phyloP scores from a whole-genome alignment of 2,113 vertebrate genomes.

The Chloropsis cyanopogon region DNA sequence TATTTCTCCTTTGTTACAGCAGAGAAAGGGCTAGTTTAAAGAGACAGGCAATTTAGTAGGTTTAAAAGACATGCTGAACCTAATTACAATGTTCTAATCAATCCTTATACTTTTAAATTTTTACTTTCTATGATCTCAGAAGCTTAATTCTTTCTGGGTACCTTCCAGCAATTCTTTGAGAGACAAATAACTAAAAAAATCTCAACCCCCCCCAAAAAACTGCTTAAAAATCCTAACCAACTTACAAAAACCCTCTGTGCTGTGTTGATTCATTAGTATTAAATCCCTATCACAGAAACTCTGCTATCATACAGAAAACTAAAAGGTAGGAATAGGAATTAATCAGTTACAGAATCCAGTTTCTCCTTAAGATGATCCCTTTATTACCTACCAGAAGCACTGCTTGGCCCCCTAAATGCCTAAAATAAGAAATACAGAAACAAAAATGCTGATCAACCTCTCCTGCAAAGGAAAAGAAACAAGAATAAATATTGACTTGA shows the following conservation, averaged over 20 bases:
- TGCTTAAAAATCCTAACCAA: background rate
- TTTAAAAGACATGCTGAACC: background rate
- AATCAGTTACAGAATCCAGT: background rate
- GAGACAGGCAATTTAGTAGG: background rate
- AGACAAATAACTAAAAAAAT: accelerated
- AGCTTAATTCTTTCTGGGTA: background rate
- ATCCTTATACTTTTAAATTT: background rate
- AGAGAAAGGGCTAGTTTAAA: background rate
- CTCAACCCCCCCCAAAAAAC: too few species aligned
- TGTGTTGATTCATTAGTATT: background rate
- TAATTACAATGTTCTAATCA: background rate
- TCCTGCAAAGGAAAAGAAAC: background rate
- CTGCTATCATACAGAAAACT: accelerated
- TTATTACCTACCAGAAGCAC: accelerated
- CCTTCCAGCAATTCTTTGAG: background rate
- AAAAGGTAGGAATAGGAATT: background rate
- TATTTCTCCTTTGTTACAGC: background rate
- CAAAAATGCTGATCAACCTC: background rate
- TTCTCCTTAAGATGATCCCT: background rate
- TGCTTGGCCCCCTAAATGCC: background rate
- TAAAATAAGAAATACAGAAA: background rate
- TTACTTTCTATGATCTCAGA: background rate
- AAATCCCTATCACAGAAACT: background rate
- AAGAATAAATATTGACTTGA: background rate
- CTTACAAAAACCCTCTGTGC: accelerated